Percentiles rank a stretch among this genome's conserved stretches.
phyloP scores from a whole-genome alignment of 2,113 vertebrate species.

The Melanostigma gelatinosum region DNA sequence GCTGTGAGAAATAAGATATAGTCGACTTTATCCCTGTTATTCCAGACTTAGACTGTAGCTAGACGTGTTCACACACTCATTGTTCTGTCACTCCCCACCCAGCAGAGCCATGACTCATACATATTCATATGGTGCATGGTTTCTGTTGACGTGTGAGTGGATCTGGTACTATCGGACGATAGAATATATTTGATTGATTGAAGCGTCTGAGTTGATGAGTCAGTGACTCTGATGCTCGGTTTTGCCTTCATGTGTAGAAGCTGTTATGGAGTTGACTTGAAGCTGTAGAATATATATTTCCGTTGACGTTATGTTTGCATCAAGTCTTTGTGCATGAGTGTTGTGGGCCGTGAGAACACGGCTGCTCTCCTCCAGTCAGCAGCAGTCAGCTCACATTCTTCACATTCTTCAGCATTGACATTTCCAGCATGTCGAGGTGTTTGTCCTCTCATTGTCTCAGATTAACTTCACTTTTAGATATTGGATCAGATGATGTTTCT shows the following conservation, averaged over 20 bases:
- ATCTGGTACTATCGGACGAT: background rate
- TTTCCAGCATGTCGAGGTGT: background rate
- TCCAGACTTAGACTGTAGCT: background rate
- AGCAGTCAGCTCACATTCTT: constrained; percentile 36
- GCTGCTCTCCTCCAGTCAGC: background rate
- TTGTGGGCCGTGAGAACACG: no score
- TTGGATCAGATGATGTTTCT: background rate
- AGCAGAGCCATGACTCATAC: background rate
- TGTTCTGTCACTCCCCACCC: constrained; percentile 1
- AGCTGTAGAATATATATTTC: background rate
- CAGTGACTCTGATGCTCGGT: no score
- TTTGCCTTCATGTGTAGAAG: background rate
- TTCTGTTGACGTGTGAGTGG: background rate
- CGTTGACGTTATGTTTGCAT: background rate
- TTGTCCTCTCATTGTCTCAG: background rate
- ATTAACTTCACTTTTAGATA: background rate
- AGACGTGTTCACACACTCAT: constrained; percentile 11
- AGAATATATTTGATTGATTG: background rate
- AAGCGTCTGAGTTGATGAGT: no score
- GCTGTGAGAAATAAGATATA: background rate
- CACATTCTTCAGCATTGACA: constrained; percentile 22
- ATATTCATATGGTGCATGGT: background rate
- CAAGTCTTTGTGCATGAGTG: no score
- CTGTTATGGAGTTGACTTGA: background rate
- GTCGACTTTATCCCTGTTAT: background rate